Conservation (phyloP, 1,140 invertebrate genomes). For the Phocides pigmalion region DNA sequence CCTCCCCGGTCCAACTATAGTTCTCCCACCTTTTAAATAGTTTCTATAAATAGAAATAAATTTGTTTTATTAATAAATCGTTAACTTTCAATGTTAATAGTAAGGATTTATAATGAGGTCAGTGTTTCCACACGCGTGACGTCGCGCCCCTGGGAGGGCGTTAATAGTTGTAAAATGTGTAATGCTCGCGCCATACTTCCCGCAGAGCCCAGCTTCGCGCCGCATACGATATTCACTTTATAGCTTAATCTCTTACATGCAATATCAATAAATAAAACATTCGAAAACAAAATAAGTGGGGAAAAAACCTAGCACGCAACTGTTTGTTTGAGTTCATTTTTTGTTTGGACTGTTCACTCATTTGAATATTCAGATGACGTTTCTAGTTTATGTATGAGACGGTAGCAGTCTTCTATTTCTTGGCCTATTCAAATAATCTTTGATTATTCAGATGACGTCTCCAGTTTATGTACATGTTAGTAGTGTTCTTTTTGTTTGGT, state of each 20-base stretch:
- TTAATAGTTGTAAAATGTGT: slow-evolving; percentile 74
- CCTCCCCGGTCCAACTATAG: too few relatives aligned
- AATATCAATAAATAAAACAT: slow-evolving; percentile 76
- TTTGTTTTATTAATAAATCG: too few relatives aligned
- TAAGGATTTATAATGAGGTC: slow-evolving; percentile 32
- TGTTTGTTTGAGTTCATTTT: slow-evolving; percentile 43
- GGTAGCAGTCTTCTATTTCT: slow-evolving; percentile 7
- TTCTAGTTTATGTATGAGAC: not conserved
- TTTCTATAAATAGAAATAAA: too few relatives aligned
- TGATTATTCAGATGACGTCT: slow-evolving; percentile 13
- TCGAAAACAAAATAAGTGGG: slow-evolving; percentile 62
- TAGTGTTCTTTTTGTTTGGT: not conserved
- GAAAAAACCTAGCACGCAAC: slow-evolving; percentile 38
- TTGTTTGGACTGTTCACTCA: slow-evolving; percentile 37
- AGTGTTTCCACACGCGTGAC: slow-evolving; percentile 8
- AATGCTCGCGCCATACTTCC: slow-evolving; percentile 57
- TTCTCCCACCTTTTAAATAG: too few relatives aligned
- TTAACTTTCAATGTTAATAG: too few relatives aligned
- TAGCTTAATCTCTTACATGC: slow-evolving; percentile 77
- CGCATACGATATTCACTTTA: slow-evolving; percentile 64
- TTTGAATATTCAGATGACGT: slow-evolving; percentile 23
- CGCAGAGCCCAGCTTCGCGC: slow-evolving; percentile 68
- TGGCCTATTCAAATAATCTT: slow-evolving; percentile 46
- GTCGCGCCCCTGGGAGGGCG: slow-evolving; percentile 30
- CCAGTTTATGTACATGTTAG: not conserved